A percentile compares a stretch with the other conserved stretches of the same genome.
Conservation (phyloP, 2,797 vertebrate genomes). For the Fundulus diaphanus region DNA sequence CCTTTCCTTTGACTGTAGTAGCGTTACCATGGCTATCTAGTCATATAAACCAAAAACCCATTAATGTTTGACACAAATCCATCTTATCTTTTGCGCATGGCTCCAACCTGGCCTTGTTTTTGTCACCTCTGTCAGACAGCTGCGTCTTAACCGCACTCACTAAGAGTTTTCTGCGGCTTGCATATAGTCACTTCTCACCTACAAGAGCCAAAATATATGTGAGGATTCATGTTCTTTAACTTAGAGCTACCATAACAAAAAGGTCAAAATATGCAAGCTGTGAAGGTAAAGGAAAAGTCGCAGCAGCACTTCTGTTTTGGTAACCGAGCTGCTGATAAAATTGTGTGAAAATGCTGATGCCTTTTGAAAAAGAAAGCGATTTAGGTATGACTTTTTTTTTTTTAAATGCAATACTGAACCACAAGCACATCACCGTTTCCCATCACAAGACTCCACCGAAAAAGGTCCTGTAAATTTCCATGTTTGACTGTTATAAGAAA, state of each 20-base stretch:
- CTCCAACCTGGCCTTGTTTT: slow-evolving; percentile 35
- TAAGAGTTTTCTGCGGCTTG: background rate
- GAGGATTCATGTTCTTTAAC: slow-evolving; percentile 14
- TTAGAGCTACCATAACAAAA: slow-evolving; percentile 7
- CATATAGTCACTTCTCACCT: background rate
- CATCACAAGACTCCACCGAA: slow-evolving; percentile 1
- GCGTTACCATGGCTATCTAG: slow-evolving; percentile 39
- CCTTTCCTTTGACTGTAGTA: slow-evolving; percentile 28
- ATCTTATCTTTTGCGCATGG: slow-evolving; percentile 40
- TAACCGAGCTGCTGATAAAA: background rate
- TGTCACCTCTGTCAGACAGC: slow-evolving; percentile 11
- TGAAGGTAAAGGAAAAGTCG: slow-evolving; percentile 9
- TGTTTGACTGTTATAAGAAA: background rate
- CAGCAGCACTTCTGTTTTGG: slow-evolving; percentile 6
- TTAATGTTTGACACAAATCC: slow-evolving; percentile 62
- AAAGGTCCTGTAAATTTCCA: background rate
- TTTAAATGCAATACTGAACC: slow-evolving; percentile 10
- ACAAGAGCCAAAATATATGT: slow-evolving; percentile 7
- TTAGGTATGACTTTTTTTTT: background rate
- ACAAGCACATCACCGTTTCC: slow-evolving; percentile 8
- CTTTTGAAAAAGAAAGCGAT: slow-evolving; percentile 7
- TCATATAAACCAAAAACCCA: slow-evolving; percentile 55
- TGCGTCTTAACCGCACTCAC: slow-evolving; percentile 9
- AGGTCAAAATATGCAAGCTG: background rate
- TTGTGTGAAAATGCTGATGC: slow-evolving; percentile 10